Evolutionary conservation across 2,113 vertebrate species (phyloP).

Genomic region (Platichthys flesus): DNA sequence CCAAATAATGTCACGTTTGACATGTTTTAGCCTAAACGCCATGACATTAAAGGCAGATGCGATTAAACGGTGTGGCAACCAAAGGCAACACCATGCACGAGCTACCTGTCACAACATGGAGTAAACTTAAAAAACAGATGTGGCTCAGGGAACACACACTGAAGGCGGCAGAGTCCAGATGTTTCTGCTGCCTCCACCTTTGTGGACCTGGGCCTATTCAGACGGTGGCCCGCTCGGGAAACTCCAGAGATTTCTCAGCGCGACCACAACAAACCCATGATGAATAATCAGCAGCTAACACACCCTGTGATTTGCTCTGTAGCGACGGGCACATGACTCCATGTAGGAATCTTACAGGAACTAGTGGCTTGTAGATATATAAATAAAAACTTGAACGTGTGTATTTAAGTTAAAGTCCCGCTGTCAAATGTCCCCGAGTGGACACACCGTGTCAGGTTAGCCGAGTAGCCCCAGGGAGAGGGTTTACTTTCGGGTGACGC

Average conservation of each 20-base stretch:
- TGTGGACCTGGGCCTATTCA: slow-evolving; percentile 58
- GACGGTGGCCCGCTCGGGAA: slow-evolving; percentile 37
- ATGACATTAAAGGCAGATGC: no score
- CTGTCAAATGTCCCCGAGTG: not conserved
- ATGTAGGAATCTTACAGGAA: not conserved
- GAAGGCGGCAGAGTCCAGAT: slow-evolving; percentile 46
- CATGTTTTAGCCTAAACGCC: no score
- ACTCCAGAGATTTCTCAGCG: slow-evolving; percentile 63
- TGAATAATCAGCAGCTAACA: slow-evolving; percentile 1
- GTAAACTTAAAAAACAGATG: slow-evolving; percentile 16
- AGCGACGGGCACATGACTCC: not conserved
- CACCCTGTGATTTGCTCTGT: not conserved
- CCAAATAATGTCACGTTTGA: no score
- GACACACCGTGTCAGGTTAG: not conserved
- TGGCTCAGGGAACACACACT: slow-evolving; percentile 18
- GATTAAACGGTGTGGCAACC: no score
- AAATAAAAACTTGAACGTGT: not conserved
- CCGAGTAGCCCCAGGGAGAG: not conserved
- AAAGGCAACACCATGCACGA: no score
- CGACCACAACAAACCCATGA: slow-evolving; percentile 48
- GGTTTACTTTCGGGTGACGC: not conserved
- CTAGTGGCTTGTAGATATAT: not conserved
- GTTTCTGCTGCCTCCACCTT: slow-evolving; percentile 58
- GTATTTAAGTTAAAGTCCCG: not conserved
- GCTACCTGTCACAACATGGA: not conserved